Evolutionary conservation across 2,113 vertebrate species (phyloP), one percentile per base, ranked within the genome.

Genomic region (Antechinus flavipes): DNA sequence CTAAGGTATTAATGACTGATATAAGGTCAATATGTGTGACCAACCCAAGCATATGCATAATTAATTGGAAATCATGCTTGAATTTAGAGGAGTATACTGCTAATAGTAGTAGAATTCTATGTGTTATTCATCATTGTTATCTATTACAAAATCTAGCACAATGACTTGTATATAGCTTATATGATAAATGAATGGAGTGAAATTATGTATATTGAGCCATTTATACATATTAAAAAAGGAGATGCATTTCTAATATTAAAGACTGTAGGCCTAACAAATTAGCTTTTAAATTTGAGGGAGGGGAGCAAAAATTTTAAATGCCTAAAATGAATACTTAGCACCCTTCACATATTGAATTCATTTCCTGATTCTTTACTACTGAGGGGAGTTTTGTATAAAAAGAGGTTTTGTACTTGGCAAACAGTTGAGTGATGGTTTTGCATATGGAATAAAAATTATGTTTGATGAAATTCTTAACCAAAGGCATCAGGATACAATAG

Each of bases 41-140:
- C 94, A 92, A 42, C 23, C 52, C 24, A 90, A 52, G 96, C 52
- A 26, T 54, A 96, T 96, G 54, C 94, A n/a, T 91, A 98, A 97
- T 96, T 97, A 54, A 97, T 97, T 93, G 96, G 92, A 91, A 76
- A 19, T 90, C 96, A 68, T 92, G 76, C 42, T 90, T 25, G 96
- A 91, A 94, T 52, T 89, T 90, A 61, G 22, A 95, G 89, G 54
- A 93, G 95, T 90, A 96, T 96, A 93, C 61, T 95, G 90, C 27
- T 95, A 93, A 92, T 93, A 49, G 91, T 47, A 93, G 61, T n/a
- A n/a, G 3, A 5, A n/a, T n/a, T n/a, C 35, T 30, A 76, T 76
- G 4, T n/a, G 12, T 76, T 76, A n/a, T 76, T 76, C 35, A 76
- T 76, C 61, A 76, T n/a, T 76, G 61, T 76, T 76, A 6, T 76